Evolutionary conservation across 2,113 vertebrate species (phyloP).

Genomic region (Elephantulus edwardii): DNA sequence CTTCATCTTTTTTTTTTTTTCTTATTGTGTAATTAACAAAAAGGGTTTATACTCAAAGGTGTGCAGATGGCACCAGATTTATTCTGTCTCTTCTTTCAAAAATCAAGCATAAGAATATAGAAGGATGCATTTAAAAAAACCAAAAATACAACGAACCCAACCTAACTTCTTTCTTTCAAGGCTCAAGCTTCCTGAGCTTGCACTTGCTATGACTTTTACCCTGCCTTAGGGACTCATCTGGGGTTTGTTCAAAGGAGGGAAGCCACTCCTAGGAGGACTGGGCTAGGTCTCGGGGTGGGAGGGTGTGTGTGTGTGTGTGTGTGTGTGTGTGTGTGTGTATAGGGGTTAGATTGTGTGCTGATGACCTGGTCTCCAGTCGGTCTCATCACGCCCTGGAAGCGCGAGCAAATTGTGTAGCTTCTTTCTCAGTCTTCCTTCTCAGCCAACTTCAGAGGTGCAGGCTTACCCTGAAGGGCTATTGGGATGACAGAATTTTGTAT

Average conservation of each 20-base stretch:
- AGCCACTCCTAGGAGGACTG: neutral
- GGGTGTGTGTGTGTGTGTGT: too few relatives aligned
- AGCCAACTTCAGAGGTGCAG: neutral
- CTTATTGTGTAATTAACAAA: neutral
- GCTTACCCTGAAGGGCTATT: neutral
- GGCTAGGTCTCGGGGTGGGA: rapidly evolving
- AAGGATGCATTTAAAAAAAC: neutral
- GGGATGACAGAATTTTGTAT: neutral
- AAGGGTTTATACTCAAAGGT: neutral
- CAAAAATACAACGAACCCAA: too few relatives aligned
- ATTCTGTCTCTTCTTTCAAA: constrained; percentile 9
- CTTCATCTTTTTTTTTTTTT: too few relatives aligned
- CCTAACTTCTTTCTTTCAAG: neutral
- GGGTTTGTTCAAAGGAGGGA: neutral
- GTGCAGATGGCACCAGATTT: neutral
- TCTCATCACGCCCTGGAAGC: neutral
- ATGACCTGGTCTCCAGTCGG: neutral
- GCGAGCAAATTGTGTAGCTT: neutral
- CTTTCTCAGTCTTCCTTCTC: neutral
- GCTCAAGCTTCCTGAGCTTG: neutral
- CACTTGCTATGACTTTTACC: neutral
- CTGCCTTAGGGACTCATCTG: too few relatives aligned
- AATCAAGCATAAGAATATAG: constrained; percentile 1
- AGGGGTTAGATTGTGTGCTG: neutral
- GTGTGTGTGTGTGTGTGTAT: too few relatives aligned